Conservation (phyloP, 2,113 vertebrate species). For the Sterrhoptilus dennistouni region DNA sequence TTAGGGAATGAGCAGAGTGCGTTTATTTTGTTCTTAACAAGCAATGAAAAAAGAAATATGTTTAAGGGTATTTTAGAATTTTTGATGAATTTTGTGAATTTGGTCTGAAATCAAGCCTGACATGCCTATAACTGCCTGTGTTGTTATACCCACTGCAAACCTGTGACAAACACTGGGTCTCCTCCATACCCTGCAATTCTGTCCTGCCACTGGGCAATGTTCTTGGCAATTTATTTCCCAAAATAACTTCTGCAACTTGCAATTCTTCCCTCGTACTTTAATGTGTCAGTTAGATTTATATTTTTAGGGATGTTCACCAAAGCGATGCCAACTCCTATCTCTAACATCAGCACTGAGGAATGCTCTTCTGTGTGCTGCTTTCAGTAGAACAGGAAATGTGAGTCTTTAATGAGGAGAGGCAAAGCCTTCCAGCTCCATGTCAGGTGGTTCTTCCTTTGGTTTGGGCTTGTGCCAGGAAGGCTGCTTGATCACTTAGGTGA, state of each 20-base stretch:
- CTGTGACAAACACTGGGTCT: neutral
- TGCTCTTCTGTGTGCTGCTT: neutral
- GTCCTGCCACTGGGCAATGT: neutral
- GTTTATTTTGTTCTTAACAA: neutral
- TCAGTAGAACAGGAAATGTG: slow-evolving; percentile 5
- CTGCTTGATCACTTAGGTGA: neutral
- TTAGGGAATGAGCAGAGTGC: neutral
- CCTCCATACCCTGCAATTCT: fast-evolving
- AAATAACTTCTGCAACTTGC: neutral
- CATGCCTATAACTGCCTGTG: neutral
- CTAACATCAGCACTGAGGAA: neutral
- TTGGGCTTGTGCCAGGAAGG: neutral
- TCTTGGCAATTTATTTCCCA: neutral
- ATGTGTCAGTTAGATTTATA: neutral
- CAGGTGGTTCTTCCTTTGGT: neutral
- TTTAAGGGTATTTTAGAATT: neutral
- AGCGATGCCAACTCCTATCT: neutral
- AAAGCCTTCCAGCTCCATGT: neutral
- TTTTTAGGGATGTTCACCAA: neutral
- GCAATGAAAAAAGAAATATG: neutral
- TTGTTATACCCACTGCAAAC: neutral
- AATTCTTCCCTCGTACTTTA: neutral
- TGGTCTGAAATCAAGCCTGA: neutral
- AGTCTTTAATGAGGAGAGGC: neutral
- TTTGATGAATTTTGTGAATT: neutral